Conservation (phyloP, 2,888 invertebrate genomes). For the Gnatocerus cornutus region DNA sequence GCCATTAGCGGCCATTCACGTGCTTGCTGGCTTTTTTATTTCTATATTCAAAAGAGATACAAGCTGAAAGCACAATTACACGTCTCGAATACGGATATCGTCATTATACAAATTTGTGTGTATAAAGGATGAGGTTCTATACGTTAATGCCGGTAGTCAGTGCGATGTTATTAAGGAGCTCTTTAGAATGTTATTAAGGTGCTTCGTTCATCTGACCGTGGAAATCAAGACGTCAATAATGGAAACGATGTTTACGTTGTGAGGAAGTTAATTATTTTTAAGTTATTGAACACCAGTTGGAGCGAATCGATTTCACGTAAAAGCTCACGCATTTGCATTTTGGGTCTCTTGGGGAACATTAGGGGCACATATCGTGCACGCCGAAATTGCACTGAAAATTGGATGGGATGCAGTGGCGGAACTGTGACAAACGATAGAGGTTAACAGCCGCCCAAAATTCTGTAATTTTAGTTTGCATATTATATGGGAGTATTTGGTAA, state of each 20-base stretch:
- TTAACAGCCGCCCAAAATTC: too few species aligned
- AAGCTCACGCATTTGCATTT: not conserved
- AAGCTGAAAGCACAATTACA: slow-evolving; percentile 27
- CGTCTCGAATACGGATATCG: slow-evolving; percentile 23
- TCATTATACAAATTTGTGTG: slow-evolving; percentile 29
- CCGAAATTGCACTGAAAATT: slow-evolving; percentile 14
- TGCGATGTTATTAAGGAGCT: slow-evolving; percentile 15
- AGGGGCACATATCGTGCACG: not conserved
- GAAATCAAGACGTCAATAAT: slow-evolving; percentile 14
- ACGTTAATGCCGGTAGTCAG: slow-evolving; percentile 14
- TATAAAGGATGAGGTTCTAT: slow-evolving; percentile 7
- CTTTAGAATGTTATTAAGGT: slow-evolving; percentile 12
- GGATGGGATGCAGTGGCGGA: not conserved
- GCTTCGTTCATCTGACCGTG: slow-evolving; percentile 2
- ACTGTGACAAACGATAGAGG: too few species aligned
- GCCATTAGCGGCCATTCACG: slow-evolving; percentile 6
- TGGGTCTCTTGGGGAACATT: not conserved
- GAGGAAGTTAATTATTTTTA: slow-evolving; percentile 19
- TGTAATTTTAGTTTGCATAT: too few species aligned
- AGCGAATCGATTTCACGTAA: slow-evolving; percentile 16
- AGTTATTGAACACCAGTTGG: not conserved
- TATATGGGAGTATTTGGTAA: too few species aligned
- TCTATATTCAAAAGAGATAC: slow-evolving; percentile 20
- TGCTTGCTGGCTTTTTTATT: slow-evolving; percentile 12
- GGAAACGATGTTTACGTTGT: slow-evolving; percentile 7